phyloP scores from a whole-genome alignment of 2,113 vertebrate species.

The Sinocyclocheilus anshuiensis region DNA sequence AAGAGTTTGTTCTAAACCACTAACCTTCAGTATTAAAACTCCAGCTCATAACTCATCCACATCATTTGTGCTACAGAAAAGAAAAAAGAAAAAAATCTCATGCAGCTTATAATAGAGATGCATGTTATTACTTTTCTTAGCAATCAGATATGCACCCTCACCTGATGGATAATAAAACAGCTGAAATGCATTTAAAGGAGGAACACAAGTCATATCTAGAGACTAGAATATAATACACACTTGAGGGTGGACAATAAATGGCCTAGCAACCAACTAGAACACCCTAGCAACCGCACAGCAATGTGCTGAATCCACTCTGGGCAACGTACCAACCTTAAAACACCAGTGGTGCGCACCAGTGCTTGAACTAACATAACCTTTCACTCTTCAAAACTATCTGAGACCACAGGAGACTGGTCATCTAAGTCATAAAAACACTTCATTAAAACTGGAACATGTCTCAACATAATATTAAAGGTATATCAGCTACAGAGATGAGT shows the following conservation, averaged over 20 bases:
- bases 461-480: constrained; percentile 1
- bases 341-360: background rate
- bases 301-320: too few species aligned
- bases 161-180: background rate
- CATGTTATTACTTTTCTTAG: background rate
- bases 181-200: background rate
- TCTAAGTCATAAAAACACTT: constrained; percentile 14
- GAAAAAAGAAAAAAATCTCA: background rate
- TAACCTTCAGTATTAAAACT: background rate
- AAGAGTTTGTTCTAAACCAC: background rate
- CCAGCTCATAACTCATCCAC: background rate
- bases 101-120: background rate
- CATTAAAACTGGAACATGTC: background rate
- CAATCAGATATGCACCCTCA: constrained; percentile 9
- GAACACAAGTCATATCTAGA: background rate
- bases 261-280: too few species aligned
- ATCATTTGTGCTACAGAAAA: background rate
- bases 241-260: background rate
- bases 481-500: background rate
- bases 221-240: background rate
- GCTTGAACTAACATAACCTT: background rate
- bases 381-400: background rate
- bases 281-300: too few species aligned
- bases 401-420: background rate
- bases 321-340: background rate